Evolutionary conservation across 2,888 invertebrate species (phyloP).

Genomic region (Nebria brevicollis): DNA sequence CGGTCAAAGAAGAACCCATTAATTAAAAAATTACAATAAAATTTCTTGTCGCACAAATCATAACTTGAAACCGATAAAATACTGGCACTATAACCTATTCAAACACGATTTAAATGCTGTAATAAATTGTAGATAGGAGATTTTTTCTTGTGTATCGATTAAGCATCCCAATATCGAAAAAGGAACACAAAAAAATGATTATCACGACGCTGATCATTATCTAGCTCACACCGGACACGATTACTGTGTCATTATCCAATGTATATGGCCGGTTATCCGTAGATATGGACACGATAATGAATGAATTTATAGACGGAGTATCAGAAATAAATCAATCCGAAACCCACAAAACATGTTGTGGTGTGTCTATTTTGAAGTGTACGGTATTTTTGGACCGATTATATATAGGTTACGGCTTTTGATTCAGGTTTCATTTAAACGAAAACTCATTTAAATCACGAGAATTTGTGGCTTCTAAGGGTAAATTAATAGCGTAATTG

Average conservation of each 20-base stretch:
- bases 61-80: neutral
- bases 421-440: neutral
- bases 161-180: neutral
- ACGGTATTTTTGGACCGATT: slow-evolving; percentile 4
- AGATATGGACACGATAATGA: slow-evolving; percentile 7
- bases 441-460: no score
- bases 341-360: neutral
- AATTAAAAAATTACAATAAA: neutral
- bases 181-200: neutral
- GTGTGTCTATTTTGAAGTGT: slow-evolving; percentile 4
- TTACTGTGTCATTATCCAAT: slow-evolving; percentile 8
- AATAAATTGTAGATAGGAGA: slow-evolving; percentile 9
- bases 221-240: neutral
- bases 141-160: neutral
- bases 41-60: slow-evolving; percentile 2
- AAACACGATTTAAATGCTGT: slow-evolving; percentile 15
- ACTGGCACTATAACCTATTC: slow-evolving; percentile 5
- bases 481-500: no score
- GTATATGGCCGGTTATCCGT: neutral
- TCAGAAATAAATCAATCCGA: slow-evolving; percentile 6
- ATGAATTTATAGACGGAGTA: neutral
- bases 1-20: neutral
- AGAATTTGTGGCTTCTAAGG: no score
- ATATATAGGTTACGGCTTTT: neutral
- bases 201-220: slow-evolving; percentile 15